Percentiles rank a stretch among this genome's conserved stretches.
These are phyloP conservation scores for Brachyhypopomus gauderio DNA, from an alignment of 2,113 vertebrate genomes.

Conservation along the genomic window DNA sequence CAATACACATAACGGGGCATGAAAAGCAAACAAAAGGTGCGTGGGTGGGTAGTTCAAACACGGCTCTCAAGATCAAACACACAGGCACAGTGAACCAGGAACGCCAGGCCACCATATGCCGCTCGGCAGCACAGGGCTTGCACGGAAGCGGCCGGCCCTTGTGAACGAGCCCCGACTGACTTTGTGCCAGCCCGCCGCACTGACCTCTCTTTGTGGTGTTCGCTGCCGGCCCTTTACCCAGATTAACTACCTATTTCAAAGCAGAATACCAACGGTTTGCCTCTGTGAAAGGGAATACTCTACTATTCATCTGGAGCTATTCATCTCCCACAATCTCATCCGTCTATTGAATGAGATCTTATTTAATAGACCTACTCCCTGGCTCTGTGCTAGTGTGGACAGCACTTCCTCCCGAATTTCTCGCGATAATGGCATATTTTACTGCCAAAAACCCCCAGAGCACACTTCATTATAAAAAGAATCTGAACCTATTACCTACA, in stretches of 20 bases:
- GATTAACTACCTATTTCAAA: slow-evolving; percentile 54
- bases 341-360: slow-evolving; percentile 30
- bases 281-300: slow-evolving; percentile 41
- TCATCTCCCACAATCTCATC: slow-evolving; percentile 42
- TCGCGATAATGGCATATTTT: slow-evolving; percentile 6
- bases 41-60: slow-evolving; percentile 28
- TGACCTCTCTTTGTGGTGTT: slow-evolving; percentile 31
- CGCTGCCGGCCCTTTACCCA: slow-evolving; percentile 37
- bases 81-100: background rate
- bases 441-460: slow-evolving; percentile 25
- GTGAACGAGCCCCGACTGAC: slow-evolving; percentile 36
- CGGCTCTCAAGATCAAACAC: slow-evolving; percentile 16
- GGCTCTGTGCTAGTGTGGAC: slow-evolving; percentile 32
- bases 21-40: slow-evolving; percentile 59
- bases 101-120: slow-evolving; percentile 20
- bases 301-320: slow-evolving; percentile 49
- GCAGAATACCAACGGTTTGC: slow-evolving; percentile 34
- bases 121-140: slow-evolving; percentile 10
- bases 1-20: slow-evolving; percentile 54
- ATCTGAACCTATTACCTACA: slow-evolving; percentile 26
- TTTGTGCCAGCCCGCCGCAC: slow-evolving; percentile 34
- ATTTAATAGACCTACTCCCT: slow-evolving; percentile 49
- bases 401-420: slow-evolving; percentile 38
- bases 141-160: slow-evolving; percentile 29
- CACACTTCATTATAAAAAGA: slow-evolving; percentile 1